Conservation (phyloP, 2,888 invertebrate species). For the Rotaria macrura region DNA sequence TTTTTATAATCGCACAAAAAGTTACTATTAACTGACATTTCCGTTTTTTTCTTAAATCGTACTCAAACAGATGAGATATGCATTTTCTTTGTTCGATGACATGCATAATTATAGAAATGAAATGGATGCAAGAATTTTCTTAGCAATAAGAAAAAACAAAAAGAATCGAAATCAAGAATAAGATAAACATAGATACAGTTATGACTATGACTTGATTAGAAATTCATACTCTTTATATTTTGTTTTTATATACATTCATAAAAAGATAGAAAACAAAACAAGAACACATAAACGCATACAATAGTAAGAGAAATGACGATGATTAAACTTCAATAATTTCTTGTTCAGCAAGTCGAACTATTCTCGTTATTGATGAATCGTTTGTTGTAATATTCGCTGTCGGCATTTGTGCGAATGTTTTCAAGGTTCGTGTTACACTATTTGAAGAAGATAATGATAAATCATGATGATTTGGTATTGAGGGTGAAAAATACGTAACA, state of each 20-base stretch:
- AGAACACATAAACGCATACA: neutral
- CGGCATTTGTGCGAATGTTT: neutral
- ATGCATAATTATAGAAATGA: too few species aligned
- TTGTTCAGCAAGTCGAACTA: neutral
- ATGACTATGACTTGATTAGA: neutral
- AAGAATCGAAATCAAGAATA: too few species aligned
- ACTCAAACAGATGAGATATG: too few species aligned
- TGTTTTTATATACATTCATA: neutral
- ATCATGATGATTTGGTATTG: neutral
- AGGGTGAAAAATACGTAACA: neutral
- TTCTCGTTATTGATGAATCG: neutral
- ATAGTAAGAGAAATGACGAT: neutral
- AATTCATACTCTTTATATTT: neutral
- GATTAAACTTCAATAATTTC: slow-evolving; percentile 6
- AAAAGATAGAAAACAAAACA: neutral
- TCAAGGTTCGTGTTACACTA: neutral
- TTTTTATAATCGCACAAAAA: too few species aligned
- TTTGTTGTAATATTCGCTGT: neutral
- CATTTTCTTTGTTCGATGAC: too few species aligned
- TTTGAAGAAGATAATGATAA: neutral
- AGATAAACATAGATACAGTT: neutral
- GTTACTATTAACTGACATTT: too few species aligned
- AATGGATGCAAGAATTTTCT: too few species aligned
- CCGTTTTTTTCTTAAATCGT: too few species aligned
- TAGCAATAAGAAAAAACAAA: too few species aligned